Evolutionary conservation across 2,888 invertebrate species (phyloP), one percentile per base, ranked within the genome.

Genomic region (Mesorhabditis spiculigera): DNA sequence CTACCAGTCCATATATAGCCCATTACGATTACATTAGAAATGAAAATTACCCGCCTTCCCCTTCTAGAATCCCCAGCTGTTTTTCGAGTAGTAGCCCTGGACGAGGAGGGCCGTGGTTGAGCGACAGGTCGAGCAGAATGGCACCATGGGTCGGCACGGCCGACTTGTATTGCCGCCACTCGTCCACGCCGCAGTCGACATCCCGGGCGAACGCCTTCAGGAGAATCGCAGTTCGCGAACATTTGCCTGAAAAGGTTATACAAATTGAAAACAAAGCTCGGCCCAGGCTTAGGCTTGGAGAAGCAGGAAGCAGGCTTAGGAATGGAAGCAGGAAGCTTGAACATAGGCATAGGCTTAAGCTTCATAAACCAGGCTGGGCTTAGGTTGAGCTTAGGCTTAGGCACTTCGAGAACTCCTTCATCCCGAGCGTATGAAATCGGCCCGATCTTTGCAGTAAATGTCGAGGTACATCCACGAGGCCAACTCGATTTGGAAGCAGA

Each of bases 401-500:
- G 66, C 62, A 86, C 78, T 71, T 75, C n/a, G 77, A 66, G 65
- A 81, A 83, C 16, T 83, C 82, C 13, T 74, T 65, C 69, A 83
- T 75, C 28, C 74, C 73, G 64, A 82, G 63, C 5, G 74, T 68
- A 8, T 71, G 70, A 63, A 82, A 65, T 81, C 75, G 16, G 79
- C 73, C n/a, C 86, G 78, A 41, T 86, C 85, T 41, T 86, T 86
- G 85, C 94, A 94, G 86, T 95, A 96, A 88, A 94, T 95, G 87
- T 98, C 98, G 82, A 96, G 89, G 87, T 97, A 98, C 88, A 95
- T 97, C 98, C 98, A 98, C 88, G 97, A 95, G 0, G 97, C 97
- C 78, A 93, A 88, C 87, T 98, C 97, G 78, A 96, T 92, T 90
- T 95, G 95, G 72, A 85, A 85, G 64, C 81, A 82, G 10, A 85